Base-by-base conservation (phyloP, 1,140 invertebrate species). In the Bursaphelenchus mucronatus region DNA sequence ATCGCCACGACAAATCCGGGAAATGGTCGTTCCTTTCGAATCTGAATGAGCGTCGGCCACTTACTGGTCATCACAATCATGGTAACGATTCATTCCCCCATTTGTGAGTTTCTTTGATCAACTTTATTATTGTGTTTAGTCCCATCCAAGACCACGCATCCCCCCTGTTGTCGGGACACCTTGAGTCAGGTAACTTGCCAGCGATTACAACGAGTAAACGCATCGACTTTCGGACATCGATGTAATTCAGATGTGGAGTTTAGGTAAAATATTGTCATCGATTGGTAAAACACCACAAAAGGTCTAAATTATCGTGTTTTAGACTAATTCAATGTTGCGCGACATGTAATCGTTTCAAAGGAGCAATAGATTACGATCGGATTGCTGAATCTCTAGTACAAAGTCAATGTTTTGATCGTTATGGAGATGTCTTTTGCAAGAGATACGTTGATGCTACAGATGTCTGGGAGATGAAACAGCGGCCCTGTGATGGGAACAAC, bases 331-430 rank as follows among this genome's bases (percentile, higher is more conserved):
- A 69, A 40, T 69, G 67, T 39, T 69, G 67, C 52, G 43, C 30
- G 13, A 70, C 67, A 8, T 69, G 67, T 51, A 69, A 69, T 63
- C 68, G 46, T 41, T 71, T 17, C 46, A 57, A 70, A 67, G 65
- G 67, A 19, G 44, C 67, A 9, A 47, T 64, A 10, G 47, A 58
- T 10, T 69, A 69, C 59, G 67, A 69, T 49, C 49, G 68, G 43
- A 63, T 69, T 52, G 67, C 67, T n/a, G 56, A 58, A 21, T 65
- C 55, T 15, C 54, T 69, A n/a, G 67, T 69, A 6, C 13, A 50
- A 45, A 54, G 54, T 30, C 13, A 54, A 41, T 69, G 67, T 46
- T 59, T 61, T 21, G 67, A 69, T 46, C 11, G 67, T 19, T 69
- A 69, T 51, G 67, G 67, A 15, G 67, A 49, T 19, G 41, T 19